phyloP scores from a whole-genome alignment of 2,113 vertebrate genomes.

The Tragelaphus buxtoni region DNA sequence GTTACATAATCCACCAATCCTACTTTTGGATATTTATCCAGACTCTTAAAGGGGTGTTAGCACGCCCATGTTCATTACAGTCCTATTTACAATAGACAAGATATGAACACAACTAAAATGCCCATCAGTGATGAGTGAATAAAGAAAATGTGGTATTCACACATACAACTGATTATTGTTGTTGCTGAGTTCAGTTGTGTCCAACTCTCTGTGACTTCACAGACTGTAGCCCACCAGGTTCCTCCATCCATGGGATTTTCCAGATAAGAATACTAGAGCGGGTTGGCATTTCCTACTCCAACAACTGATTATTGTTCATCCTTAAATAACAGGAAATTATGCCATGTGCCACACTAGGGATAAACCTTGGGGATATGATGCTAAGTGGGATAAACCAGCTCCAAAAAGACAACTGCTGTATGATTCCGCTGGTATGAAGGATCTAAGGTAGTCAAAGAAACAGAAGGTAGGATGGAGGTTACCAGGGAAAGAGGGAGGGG shows the following conservation, averaged over 20 bases:
- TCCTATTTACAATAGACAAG: neutral
- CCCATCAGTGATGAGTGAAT: neutral
- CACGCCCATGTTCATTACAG: neutral
- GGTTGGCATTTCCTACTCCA: neutral
- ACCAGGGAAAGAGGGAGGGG: neutral
- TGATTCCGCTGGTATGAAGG: neutral
- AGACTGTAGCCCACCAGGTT: neutral
- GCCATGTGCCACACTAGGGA: neutral
- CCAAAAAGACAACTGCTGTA: neutral
- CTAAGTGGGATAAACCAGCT: neutral
- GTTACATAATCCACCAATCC: neutral
- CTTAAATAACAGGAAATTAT: neutral
- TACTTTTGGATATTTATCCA: neutral
- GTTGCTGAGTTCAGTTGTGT: neutral
- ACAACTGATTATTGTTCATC: neutral
- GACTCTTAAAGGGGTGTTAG: neutral
- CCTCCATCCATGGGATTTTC: neutral
- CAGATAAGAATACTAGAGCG: neutral
- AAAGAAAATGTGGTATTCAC: neutral
- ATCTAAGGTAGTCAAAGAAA: neutral
- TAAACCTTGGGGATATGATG: neutral
- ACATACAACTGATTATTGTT: neutral
- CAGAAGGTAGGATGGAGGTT: neutral
- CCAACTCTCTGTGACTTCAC: neutral
- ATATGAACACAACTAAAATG: neutral